phyloP scores from a whole-genome alignment of 2,888 invertebrate species.

The Plebejus argus region DNA sequence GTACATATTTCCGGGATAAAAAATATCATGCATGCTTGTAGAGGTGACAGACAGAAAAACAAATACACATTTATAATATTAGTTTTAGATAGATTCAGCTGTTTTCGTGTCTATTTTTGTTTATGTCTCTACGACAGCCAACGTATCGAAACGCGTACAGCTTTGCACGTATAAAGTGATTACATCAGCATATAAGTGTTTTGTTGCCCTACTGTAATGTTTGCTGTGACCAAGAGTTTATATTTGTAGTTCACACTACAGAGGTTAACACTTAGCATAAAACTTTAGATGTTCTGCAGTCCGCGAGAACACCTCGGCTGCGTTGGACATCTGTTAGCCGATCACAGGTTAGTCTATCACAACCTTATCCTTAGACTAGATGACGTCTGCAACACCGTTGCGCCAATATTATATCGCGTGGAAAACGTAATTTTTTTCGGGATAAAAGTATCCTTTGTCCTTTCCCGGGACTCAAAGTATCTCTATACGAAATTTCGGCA shows the following conservation, averaged over 20 bases:
- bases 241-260: neutral
- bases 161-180: neutral
- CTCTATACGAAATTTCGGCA: no score
- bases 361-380: neutral
- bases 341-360: neutral
- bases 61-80: no score
- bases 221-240: slow-evolving; percentile 22
- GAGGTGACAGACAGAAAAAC: no score
- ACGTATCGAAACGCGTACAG: neutral
- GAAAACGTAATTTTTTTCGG: no score
- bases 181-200: neutral
- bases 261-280: neutral
- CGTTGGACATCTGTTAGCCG: neutral
- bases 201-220: neutral
- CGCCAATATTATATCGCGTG: no score
- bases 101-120: neutral
- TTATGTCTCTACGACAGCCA: neutral
- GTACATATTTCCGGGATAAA: no score
- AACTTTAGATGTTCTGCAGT: neutral
- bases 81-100: no score
- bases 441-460: no score
- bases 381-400: no score
- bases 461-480: no score
- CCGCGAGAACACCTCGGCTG: neutral
- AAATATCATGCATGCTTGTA: no score